Percentiles rank a stretch among this genome's conserved stretches.
phyloP scores from a whole-genome alignment of 2,888 invertebrate genomes.

The Apodemia hepburni region DNA sequence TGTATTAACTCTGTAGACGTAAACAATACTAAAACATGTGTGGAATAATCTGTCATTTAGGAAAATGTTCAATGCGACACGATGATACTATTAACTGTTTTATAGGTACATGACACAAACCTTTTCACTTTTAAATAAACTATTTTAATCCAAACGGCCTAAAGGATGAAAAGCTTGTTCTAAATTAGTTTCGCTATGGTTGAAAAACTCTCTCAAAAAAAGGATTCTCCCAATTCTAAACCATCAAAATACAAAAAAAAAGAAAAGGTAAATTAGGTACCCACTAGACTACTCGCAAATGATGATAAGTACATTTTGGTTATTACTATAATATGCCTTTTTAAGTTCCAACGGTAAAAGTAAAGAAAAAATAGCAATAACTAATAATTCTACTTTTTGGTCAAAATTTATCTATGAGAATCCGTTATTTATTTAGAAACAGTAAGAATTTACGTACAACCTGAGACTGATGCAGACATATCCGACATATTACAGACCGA shows the following conservation, averaged over 20 bases:
- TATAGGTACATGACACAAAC: not conserved
- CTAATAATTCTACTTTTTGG: too few relatives aligned
- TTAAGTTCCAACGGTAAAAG: not conserved
- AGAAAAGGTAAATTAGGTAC: too few relatives aligned
- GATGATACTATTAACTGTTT: not conserved
- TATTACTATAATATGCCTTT: too few relatives aligned
- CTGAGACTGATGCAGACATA: slow-evolving; percentile 66
- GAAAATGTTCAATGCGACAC: not conserved
- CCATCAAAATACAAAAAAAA: too few relatives aligned
- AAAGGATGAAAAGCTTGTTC: too few relatives aligned
- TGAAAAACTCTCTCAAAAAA: not conserved
- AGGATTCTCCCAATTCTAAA: too few relatives aligned
- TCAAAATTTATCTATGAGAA: not conserved
- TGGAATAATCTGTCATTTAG: not conserved
- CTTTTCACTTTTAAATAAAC: not conserved
- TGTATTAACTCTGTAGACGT: not conserved
- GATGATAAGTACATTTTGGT: too few relatives aligned
- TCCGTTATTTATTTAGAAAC: not conserved
- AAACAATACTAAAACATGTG: not conserved
- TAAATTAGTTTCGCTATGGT: not conserved
- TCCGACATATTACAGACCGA: slow-evolving; percentile 74
- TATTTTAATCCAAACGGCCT: not conserved
- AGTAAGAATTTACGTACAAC: slow-evolving; percentile 38
- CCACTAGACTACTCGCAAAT: too few relatives aligned
- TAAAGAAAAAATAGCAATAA: too few relatives aligned